phyloP scores from a whole-genome alignment of 2,888 invertebrate species.

The Napeogenes inachia region DNA sequence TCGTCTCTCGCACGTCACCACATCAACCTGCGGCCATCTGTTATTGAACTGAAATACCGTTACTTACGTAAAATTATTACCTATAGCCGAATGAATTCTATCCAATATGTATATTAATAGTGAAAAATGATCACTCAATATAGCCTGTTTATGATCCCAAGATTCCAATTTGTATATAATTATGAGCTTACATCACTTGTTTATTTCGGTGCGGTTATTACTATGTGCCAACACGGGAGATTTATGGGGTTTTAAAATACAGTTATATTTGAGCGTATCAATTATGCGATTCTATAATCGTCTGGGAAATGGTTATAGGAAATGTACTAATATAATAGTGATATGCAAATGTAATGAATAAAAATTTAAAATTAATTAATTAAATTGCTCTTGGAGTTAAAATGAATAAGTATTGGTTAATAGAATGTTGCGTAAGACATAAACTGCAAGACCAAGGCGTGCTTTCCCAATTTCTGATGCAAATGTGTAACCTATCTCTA shows the following conservation, averaged over 20 bases:
- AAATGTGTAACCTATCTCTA: constrained; percentile 58
- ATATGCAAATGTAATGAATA: constrained; percentile 1
- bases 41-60: constrained; percentile 51
- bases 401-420: constrained; percentile 24
- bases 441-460: constrained; percentile 61
- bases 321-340: neutral
- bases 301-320: constrained; percentile 9
- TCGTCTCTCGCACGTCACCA: constrained; percentile 26
- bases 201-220: constrained; percentile 48
- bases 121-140: constrained; percentile 56
- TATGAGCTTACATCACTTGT: constrained; percentile 52
- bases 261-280: constrained; percentile 40
- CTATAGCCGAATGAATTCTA: constrained; percentile 43
- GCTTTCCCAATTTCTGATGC: constrained; percentile 74
- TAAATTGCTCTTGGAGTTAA: too few relatives aligned
- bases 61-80: constrained; percentile 57
- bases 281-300: constrained; percentile 29
- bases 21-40: constrained; percentile 34
- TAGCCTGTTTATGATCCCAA: constrained; percentile 48
- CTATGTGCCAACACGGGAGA: constrained; percentile 40
- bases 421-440: constrained; percentile 67
- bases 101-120: constrained; percentile 55
- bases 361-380: too few relatives aligned
- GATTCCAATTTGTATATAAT: constrained; percentile 56
- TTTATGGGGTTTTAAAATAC: constrained; percentile 49